Base-by-base conservation (phyloP, 2,888 invertebrate species). In the Temnothorax ravouxi region DNA sequence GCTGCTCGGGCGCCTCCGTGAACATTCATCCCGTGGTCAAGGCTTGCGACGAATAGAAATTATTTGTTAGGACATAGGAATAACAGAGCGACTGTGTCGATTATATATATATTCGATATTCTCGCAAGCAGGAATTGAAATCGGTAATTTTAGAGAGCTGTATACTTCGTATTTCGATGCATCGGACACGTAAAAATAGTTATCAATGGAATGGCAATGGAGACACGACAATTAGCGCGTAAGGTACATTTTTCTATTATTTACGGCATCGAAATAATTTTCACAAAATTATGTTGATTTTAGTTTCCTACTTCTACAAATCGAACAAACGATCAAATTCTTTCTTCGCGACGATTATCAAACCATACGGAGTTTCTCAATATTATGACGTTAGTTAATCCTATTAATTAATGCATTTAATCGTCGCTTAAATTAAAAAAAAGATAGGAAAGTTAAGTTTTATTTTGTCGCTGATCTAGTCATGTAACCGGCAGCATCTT, bases 1-100 rank as follows among this genome's bases (percentile, higher is more conserved):
- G 96, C 64, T 96, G 96, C 91, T 95, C 96, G 84, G 97, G 96
- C n/a, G 95, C 96, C 41, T 96, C 96, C 50, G 96, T 96, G 84
- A 94, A 95, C 47, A 94, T 97, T 71, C 96, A 96, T 95, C 96
- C 96, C 0, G 94, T 96, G 72, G 95, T 96, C 79, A 96, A 96
- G 83, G 95, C 95, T 56, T 94, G 94, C 90, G 95, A 95, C 71
- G 92, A 93, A 54, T 88, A 87, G 29, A 41, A 47, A 21, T 1
- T 5, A 59, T 76, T n/a, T n/a, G 29, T 75, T 21, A 5, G n/a
- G 1, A 44, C 25, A n/a, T n/a, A 25, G 5, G 2, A 47, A 29
- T 29, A 29, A 66, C 18, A 44, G 25, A 25, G 44, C 34, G 34
- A 34, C 34, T 34, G 34, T 34, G 18, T 21, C 6, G 6, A 11